These are phyloP conservation scores for Chaetodon auriga DNA, from an alignment of 2,113 vertebrate genomes.

Conservation along the genomic window DNA sequence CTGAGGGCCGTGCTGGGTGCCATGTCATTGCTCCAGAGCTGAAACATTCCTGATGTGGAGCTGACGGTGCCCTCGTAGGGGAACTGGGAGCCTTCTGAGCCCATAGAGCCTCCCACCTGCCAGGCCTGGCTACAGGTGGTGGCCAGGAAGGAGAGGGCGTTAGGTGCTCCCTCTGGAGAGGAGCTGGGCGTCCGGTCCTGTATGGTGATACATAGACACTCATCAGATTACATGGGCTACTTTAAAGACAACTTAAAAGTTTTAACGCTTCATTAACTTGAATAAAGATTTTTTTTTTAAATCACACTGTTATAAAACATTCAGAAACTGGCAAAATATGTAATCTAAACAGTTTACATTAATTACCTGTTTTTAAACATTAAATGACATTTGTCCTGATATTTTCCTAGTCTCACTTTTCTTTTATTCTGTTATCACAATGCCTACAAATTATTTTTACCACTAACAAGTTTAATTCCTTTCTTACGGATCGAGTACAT, in stretches of 20 bases:
- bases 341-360: neutral
- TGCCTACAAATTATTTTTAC: neutral
- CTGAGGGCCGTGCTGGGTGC: conserved; percentile 80
- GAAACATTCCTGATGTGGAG: conserved; percentile 87
- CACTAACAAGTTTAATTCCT: neutral
- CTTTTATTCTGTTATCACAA: neutral
- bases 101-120: conserved; percentile 77
- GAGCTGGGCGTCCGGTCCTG: conserved; percentile 88
- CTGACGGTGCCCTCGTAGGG: conserved; percentile 84
- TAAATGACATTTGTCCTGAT: neutral
- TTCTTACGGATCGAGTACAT: neutral
- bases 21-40: conserved; percentile 89
- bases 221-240: neutral
- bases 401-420: neutral
- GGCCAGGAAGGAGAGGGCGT: conserved; percentile 85
- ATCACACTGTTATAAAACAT: neutral
- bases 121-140: conserved; percentile 87
- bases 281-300: neutral
- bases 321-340: neutral
- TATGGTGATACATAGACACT: conserved; percentile 19
- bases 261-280: neutral
- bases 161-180: conserved; percentile 83
- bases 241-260: neutral
- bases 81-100: conserved; percentile 81
- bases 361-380: neutral